These are phyloP conservation scores for Halichoeres trimaculatus DNA, from an alignment of 2,113 vertebrate genomes.

Conservation along the genomic window DNA sequence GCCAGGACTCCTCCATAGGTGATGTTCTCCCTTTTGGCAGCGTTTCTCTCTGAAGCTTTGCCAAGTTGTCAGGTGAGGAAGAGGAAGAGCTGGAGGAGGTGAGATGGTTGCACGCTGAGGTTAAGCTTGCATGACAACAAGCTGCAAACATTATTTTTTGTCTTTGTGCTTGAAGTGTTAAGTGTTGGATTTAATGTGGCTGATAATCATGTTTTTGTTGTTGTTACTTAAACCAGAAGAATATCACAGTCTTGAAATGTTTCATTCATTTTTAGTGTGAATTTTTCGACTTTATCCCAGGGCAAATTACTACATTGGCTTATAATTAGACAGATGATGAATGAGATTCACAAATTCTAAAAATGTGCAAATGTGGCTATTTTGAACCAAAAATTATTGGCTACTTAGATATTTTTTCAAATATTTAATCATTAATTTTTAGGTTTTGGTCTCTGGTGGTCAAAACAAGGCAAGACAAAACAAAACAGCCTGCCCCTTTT, in stretches of 20 bases:
- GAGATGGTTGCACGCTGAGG: slow-evolving; percentile 34
- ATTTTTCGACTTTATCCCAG: slow-evolving; percentile 8
- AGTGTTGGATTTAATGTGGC: slow-evolving; percentile 14
- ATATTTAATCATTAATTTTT: too few species aligned
- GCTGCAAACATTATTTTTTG: not conserved
- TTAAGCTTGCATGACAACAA: slow-evolving; percentile 28
- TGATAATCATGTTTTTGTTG: not conserved
- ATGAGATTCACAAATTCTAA: too few species aligned
- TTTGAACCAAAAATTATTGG: too few species aligned
- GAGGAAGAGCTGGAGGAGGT: slow-evolving; percentile 48
- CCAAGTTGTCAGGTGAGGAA: slow-evolving; percentile 63
- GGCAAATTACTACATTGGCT: too few species aligned
- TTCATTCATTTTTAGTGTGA: not conserved
- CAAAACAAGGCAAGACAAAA: too few species aligned
- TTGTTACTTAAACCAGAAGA: not conserved
- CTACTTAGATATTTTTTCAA: too few species aligned
- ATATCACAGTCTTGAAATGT: not conserved
- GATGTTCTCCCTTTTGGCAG: slow-evolving; percentile 27
- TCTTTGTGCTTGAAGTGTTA: slow-evolving; percentile 3
- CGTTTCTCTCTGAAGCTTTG: slow-evolving; percentile 41
- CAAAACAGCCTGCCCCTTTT: too few species aligned
- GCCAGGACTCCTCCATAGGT: slow-evolving; percentile 35
- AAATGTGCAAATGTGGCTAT: too few species aligned
- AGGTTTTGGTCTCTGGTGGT: too few species aligned
- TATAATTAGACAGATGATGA: too few species aligned